A percentile compares a stretch with the other conserved stretches of the same genome.
Evolutionary conservation across 2,113 vertebrate genomes (phyloP).

Genomic region (Festucalex cinctus): DNA sequence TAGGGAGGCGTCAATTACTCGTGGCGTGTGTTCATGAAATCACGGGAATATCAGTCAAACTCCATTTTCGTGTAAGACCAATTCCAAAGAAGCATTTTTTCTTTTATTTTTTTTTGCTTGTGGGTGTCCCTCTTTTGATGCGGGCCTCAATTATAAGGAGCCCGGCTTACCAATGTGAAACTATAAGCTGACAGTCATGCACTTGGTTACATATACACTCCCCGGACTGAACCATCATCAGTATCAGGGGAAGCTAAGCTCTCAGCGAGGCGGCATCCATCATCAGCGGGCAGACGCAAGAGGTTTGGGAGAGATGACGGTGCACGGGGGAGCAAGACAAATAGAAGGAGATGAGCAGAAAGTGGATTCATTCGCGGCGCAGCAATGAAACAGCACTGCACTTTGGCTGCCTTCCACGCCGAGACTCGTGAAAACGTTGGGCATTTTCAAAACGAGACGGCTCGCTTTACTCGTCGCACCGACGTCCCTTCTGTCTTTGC

Average conservation of each 20-base stretch:
- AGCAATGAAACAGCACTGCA: constrained; percentile 40
- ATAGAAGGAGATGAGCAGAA: constrained; percentile 41
- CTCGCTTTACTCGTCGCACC: constrained; percentile 34
- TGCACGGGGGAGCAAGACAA: neutral
- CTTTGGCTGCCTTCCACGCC: constrained; percentile 34
- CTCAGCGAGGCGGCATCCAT: constrained; percentile 22
- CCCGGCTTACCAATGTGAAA: neutral
- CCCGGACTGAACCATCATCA: constrained; percentile 4
- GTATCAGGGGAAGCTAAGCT: constrained; percentile 19
- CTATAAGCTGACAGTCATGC: constrained; percentile 11
- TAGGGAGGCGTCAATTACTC: too few relatives aligned
- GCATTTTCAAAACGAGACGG: constrained; percentile 46
- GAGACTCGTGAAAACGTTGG: constrained; percentile 33
- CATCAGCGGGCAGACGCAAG: constrained; percentile 28
- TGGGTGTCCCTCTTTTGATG: neutral
- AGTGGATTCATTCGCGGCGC: constrained; percentile 39
- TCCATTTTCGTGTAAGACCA: neutral
- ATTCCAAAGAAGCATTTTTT: neutral
- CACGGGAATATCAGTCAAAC: neutral
- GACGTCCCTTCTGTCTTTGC: constrained; percentile 14
- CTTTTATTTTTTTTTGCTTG: neutral
- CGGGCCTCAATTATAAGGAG: neutral
- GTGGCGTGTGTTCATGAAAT: too few relatives aligned
- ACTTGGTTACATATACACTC: constrained; percentile 25
- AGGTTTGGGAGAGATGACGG: neutral